Evolutionary conservation across 2,113 vertebrate genomes (phyloP), one percentile per base, ranked within the genome.

Genomic region (Phylloscopus whistleri): DNA sequence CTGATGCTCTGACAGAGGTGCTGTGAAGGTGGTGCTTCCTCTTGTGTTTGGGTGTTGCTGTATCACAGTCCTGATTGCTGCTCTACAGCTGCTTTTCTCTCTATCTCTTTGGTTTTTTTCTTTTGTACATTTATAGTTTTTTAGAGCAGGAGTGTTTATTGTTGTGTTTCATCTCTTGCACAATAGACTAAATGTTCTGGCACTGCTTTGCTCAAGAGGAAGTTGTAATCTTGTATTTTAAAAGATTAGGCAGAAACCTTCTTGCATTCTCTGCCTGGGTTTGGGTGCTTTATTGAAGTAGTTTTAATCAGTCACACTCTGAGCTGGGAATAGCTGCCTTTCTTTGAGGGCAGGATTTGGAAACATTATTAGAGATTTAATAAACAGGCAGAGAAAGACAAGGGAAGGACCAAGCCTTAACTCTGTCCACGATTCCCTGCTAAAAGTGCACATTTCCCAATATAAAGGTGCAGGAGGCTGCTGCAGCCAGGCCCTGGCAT

Each of bases 191-290:
- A 94, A 82, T 60, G 16, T 87, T 41, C 58, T 24, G 19, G 48
- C 12, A 7, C 13, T 59, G 0, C 28, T 70, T 63, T 37, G 58
- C 75, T 69, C 10, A 26, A 58, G 84, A 51, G 75, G 81, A 69
- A 62, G 43, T 79, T 69, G 46, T 90, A 79, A 78, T 70, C 67
- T 80, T 52, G n/a, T 48, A 30, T 76, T 93, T 76, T 24, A 73
- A 84, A 39, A 41, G 67, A 48, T 63, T 46, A 37, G 43, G 20
- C 63, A 79, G 46, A 84, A 82, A 48, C 21, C 6, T 81, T 20
- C 44, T 52, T 67, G 53, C 51, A 5, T 41, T 83, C 39, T 70
- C 30, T 58, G 59, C 24, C 48, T 70, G 68, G 16, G 8, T 58
- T 84, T 62, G 49, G 23, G 11, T 77, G 64, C 21, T 88, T 86